phyloP scores from a whole-genome alignment of 1,140 invertebrate genomes.

The Ptiloglossa arizonensis region DNA sequence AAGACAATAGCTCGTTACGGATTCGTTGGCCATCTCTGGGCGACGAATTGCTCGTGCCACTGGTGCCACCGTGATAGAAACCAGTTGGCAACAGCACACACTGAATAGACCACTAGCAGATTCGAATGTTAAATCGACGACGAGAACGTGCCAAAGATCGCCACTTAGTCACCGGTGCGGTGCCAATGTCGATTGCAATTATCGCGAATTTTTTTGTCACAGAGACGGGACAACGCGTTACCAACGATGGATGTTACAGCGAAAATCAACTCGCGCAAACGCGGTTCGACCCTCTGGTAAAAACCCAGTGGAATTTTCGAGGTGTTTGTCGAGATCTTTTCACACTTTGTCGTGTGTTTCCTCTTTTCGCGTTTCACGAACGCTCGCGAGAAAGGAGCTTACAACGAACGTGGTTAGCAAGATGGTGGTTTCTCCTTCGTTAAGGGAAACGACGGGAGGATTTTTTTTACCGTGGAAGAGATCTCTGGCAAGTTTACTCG shows the following conservation, averaged over 20 bases:
- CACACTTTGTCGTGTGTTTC: neutral
- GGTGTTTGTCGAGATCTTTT: neutral
- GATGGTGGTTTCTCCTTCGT: too few species aligned
- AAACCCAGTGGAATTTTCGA: neutral
- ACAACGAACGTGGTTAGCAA: too few species aligned
- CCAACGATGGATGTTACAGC: neutral
- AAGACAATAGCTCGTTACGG: constrained; percentile 63
- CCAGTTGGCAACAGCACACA: constrained; percentile 59
- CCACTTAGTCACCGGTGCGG: too few species aligned
- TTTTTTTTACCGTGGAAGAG: too few species aligned
- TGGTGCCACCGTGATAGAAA: constrained; percentile 55
- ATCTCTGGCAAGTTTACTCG: too few species aligned
- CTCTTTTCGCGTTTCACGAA: too few species aligned
- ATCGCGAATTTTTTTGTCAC: neutral
- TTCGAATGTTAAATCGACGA: constrained; percentile 40
- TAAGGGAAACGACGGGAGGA: too few species aligned
- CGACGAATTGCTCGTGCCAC: constrained; percentile 43
- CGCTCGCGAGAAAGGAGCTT: too few species aligned
- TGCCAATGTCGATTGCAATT: neutral
- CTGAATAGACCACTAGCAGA: constrained; percentile 47
- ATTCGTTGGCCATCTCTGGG: constrained; percentile 43
- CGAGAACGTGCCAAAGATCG: constrained; percentile 20
- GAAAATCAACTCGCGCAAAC: too few species aligned
- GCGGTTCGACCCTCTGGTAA: too few species aligned
- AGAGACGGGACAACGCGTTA: neutral